Percentiles rank a stretch among this genome's conserved stretches.
These are phyloP conservation scores for Nycteola revayana DNA, from an alignment of 2,888 invertebrate genomes.

Conservation along the genomic window DNA sequence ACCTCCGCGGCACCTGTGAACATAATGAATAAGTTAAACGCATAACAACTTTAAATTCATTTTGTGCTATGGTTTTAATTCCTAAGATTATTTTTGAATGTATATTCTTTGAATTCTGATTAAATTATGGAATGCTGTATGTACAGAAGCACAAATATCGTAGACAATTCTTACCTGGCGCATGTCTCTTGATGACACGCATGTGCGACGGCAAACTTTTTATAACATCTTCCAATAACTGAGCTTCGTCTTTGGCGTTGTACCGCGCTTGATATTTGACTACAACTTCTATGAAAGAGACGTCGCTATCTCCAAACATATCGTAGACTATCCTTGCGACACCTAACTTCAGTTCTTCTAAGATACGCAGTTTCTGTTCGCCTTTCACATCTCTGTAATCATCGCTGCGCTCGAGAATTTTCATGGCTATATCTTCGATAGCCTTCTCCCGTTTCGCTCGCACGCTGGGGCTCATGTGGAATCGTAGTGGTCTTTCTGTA, in stretches of 20 bases:
- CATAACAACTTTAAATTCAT: not conserved
- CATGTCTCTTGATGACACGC: constrained; percentile 46
- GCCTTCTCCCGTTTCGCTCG: constrained; percentile 58
- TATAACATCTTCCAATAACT: constrained; percentile 53
- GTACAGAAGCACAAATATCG: not conserved
- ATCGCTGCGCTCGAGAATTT: constrained; percentile 48
- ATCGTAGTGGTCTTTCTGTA: constrained; percentile 5
- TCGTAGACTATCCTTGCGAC: constrained; percentile 44
- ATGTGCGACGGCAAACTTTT: constrained; percentile 47
- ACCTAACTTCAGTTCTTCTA: constrained; percentile 44
- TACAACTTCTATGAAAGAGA: constrained; percentile 62
- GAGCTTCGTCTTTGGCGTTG: constrained; percentile 45
- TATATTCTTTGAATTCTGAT: too few relatives aligned
- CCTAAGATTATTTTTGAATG: too few relatives aligned
- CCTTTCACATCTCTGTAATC: constrained; percentile 31
- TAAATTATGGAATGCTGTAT: too few relatives aligned
- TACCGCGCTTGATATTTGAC: constrained; percentile 59
- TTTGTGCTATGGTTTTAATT: not conserved
- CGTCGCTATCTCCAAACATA: constrained; percentile 58
- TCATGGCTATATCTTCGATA: constrained; percentile 48
- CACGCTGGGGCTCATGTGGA: constrained; percentile 7
- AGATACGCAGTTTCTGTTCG: constrained; percentile 41
- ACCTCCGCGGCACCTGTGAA: constrained; percentile 47
- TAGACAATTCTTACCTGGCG: constrained; percentile 51
- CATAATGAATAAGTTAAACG: constrained; percentile 18